Percentiles rank a stretch among this genome's conserved stretches.
phyloP scores from a whole-genome alignment of 2,797 vertebrate genomes.

The Ctenochaetus hawaiiensis region DNA sequence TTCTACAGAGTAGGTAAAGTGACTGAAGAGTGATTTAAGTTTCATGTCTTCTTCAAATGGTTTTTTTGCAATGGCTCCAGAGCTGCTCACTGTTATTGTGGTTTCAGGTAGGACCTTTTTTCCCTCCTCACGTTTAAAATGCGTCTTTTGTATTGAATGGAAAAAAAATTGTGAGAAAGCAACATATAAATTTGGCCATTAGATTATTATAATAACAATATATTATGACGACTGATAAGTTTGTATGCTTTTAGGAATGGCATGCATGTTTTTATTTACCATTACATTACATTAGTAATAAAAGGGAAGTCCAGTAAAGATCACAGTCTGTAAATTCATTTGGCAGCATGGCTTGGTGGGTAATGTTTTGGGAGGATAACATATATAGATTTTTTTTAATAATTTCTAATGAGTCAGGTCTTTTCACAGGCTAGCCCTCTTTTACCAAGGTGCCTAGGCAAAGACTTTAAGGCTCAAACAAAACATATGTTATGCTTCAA shows the following conservation, averaged over 20 bases:
- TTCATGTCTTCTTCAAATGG: not conserved
- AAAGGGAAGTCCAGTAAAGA: not conserved
- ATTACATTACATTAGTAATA: not conserved
- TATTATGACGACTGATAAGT: no score
- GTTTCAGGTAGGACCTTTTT: constrained; percentile 48
- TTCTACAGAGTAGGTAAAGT: not conserved
- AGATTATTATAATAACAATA: not conserved
- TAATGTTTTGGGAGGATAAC: not conserved
- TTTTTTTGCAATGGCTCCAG: constrained; percentile 26
- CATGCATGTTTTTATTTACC: not conserved
- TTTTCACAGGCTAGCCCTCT: not conserved
- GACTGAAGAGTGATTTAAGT: not conserved
- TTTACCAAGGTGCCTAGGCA: no score
- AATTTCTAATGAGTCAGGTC: not conserved
- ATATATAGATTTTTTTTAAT: not conserved
- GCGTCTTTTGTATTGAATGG: no score
- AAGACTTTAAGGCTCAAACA: not conserved
- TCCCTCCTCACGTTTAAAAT: no score
- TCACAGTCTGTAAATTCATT: not conserved
- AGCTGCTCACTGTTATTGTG: constrained; percentile 57
- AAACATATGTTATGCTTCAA: no score
- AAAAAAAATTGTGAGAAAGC: not conserved
- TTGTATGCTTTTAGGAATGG: not conserved
- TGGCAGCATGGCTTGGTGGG: not conserved
- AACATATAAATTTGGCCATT: not conserved